Conservation (phyloP, 2,888 invertebrate species). For the Leptinotarsa peninsularis region DNA sequence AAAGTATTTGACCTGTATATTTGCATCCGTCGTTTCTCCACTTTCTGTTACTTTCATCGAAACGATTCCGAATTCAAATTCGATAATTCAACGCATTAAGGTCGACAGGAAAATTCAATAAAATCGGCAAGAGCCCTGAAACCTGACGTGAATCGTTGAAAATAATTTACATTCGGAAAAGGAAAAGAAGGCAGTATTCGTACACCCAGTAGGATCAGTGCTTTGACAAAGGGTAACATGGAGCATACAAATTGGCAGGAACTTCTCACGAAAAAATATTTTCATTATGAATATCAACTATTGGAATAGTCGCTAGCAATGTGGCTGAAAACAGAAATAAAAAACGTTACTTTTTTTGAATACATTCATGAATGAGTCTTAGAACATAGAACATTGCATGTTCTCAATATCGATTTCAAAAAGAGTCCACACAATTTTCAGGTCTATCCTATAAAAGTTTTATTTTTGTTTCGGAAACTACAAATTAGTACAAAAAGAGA, state of each 20-base stretch:
- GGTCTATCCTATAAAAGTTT: too few relatives aligned
- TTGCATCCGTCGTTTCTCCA: neutral
- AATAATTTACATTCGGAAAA: slow-evolving; percentile 46
- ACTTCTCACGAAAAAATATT: neutral
- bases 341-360: too few relatives aligned
- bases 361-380: too few relatives aligned
- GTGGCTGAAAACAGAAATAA: too few relatives aligned
- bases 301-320: too few relatives aligned
- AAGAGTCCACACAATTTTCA: too few relatives aligned
- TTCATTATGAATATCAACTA: too few relatives aligned
- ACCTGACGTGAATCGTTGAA: slow-evolving; percentile 49
- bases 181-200: slow-evolving; percentile 28
- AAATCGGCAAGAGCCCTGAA: slow-evolving; percentile 51
- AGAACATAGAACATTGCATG: too few relatives aligned
- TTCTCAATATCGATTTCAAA: too few relatives aligned
- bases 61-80: slow-evolving; percentile 42
- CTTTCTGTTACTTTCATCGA: slow-evolving; percentile 2
- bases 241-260: neutral
- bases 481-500: too few relatives aligned
- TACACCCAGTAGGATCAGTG: slow-evolving; percentile 35
- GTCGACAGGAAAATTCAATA: slow-evolving; percentile 51
- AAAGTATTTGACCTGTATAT: neutral
- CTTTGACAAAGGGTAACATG: neutral
- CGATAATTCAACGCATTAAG: slow-evolving; percentile 46
- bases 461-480: too few relatives aligned